These are phyloP conservation scores for Oplegnathus fasciatus DNA, from an alignment of 2,113 vertebrate species.

Conservation along the genomic window DNA sequence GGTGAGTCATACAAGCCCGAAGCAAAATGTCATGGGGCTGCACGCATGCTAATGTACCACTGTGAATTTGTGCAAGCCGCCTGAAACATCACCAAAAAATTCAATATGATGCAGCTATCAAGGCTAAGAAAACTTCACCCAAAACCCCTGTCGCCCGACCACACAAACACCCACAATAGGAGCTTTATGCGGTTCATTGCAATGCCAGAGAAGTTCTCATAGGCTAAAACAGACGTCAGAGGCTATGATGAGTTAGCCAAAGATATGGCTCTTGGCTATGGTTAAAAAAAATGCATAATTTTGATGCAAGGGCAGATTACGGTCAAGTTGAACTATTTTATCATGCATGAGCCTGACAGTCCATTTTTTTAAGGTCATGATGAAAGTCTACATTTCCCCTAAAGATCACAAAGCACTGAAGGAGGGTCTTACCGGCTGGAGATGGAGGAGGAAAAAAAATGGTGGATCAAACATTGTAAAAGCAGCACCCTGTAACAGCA, in stretches of 20 bases:
- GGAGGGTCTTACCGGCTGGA: too few relatives aligned
- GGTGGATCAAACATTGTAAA: background rate
- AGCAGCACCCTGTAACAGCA: background rate
- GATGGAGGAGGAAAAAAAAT: too few relatives aligned
- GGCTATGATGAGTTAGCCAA: background rate
- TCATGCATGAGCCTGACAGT: too few relatives aligned
- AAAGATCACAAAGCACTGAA: too few relatives aligned
- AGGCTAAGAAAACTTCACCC: background rate
- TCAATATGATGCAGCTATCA: background rate
- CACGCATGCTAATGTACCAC: background rate
- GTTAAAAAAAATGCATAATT: too few relatives aligned
- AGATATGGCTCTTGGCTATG: background rate
- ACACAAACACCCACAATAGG: background rate
- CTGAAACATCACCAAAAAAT: constrained; percentile 12
- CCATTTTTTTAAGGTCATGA: background rate
- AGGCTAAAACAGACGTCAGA: background rate
- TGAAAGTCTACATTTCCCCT: background rate
- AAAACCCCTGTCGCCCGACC: background rate
- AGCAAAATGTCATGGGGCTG: background rate
- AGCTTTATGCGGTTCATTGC: background rate
- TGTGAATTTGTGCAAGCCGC: background rate
- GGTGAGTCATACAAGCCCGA: background rate
- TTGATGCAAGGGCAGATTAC: too few relatives aligned
- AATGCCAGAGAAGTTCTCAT: background rate
- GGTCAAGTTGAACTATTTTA: too few relatives aligned